Conservation (phyloP, 2,113 vertebrate genomes). For the Vimba vimba region DNA sequence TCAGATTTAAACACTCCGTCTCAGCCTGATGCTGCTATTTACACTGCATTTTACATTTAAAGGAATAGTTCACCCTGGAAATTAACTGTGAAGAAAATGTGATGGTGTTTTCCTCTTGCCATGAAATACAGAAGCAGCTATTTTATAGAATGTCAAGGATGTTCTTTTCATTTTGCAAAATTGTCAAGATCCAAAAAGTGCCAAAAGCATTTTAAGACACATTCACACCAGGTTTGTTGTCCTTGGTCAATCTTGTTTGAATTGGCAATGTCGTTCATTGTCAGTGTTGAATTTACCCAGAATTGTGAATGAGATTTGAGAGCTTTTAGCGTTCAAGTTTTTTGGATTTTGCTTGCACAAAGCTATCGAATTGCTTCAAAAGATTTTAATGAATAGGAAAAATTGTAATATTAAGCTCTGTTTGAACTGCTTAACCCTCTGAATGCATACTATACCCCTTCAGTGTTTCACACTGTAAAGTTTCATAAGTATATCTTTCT, state of each 20-base stretch:
- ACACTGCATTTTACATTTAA: neutral
- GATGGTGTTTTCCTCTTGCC: neutral
- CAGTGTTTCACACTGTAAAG: too few relatives aligned
- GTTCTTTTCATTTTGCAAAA: neutral
- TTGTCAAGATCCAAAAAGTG: neutral
- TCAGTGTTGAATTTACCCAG: too few relatives aligned
- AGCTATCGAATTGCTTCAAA: too few relatives aligned
- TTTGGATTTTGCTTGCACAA: too few relatives aligned
- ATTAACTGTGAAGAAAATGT: neutral
- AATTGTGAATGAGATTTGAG: too few relatives aligned
- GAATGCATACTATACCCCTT: too few relatives aligned
- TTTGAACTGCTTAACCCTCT: too few relatives aligned
- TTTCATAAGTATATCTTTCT: too few relatives aligned
- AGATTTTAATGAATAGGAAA: too few relatives aligned
- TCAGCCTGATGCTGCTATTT: conserved; percentile 8
- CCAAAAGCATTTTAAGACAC: neutral
- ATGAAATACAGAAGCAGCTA: neutral
- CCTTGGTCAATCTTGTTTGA: neutral
- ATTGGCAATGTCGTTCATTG: too few relatives aligned
- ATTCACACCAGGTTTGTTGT: neutral
- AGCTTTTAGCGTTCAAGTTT: too few relatives aligned
- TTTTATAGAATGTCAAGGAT: neutral
- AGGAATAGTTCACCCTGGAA: neutral
- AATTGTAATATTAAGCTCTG: too few relatives aligned
- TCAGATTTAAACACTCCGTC: neutral